These are phyloP conservation scores for Ecliptopera silaceata DNA, from an alignment of 2,888 invertebrate genomes.

Conservation along the genomic window DNA sequence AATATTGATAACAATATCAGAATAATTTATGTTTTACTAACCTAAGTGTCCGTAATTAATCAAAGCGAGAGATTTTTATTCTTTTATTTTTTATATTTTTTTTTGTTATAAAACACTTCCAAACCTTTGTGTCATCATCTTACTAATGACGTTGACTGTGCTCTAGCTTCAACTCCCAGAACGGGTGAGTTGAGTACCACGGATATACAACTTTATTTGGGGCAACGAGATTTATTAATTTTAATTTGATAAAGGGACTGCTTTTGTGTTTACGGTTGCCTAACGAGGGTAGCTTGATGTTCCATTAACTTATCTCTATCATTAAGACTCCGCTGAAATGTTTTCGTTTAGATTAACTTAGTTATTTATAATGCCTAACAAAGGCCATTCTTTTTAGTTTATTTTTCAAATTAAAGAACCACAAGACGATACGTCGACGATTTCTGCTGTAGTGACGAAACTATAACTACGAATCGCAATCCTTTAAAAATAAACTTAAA, in stretches of 20 bases:
- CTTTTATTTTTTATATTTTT: no score
- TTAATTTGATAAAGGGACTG: conserved; percentile 33
- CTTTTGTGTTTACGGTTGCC: conserved; percentile 25
- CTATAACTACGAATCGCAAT: no score
- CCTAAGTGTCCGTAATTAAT: no score
- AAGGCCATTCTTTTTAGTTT: conserved; percentile 20
- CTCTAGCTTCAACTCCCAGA: no score
- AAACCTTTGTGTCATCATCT: no score
- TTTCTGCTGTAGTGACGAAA: neutral
- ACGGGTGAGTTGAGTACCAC: no score
- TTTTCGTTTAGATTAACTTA: conserved; percentile 6
- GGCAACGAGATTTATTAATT: conserved; percentile 30
- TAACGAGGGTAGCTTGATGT: conserved; percentile 31
- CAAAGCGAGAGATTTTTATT: no score
- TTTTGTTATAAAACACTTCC: no score
- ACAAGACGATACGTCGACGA: conserved; percentile 34
- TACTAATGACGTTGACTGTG: no score
- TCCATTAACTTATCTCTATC: conserved; percentile 22
- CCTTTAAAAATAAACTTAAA: no score
- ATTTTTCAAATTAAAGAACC: conserved; percentile 36
- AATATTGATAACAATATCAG: no score
- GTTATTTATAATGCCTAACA: neutral
- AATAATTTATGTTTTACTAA: no score
- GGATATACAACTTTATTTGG: conserved; percentile 14
- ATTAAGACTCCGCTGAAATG: conserved; percentile 1